Conservation (phyloP, 2,113 vertebrate genomes). For the Microcebus ravelobensis region DNA sequence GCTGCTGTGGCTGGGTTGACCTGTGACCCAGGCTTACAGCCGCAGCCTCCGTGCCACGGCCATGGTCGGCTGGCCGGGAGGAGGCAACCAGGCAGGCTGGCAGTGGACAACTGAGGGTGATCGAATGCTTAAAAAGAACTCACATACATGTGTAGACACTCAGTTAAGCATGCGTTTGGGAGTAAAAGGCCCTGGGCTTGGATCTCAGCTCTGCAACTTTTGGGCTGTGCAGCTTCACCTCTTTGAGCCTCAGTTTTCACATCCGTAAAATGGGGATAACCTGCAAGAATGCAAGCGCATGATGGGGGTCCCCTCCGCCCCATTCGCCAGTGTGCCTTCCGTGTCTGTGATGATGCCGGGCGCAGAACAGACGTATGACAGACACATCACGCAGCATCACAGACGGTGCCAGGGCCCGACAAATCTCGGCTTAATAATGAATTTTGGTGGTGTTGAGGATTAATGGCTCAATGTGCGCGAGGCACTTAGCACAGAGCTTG, state of each 20-base stretch:
- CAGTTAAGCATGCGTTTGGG: fast-evolving
- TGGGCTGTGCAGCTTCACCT: background rate
- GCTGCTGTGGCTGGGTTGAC: background rate
- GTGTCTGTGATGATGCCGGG: fast-evolving
- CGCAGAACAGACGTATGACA: background rate
- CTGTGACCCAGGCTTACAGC: background rate
- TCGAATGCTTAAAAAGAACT: background rate
- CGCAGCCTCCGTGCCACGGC: background rate
- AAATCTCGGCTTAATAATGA: background rate
- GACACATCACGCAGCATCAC: no score
- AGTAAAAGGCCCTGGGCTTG: background rate
- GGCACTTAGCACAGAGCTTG: fast-evolving
- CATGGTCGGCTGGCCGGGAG: background rate
- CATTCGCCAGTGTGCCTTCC: fast-evolving
- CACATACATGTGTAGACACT: fast-evolving
- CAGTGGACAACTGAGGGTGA: background rate
- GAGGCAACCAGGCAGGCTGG: background rate
- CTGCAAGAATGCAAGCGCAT: fast-evolving
- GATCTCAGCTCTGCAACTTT: background rate
- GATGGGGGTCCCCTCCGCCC: background rate
- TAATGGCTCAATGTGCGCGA: fast-evolving
- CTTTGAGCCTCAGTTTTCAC: background rate
- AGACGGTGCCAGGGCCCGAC: background rate
- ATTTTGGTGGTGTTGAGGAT: background rate
- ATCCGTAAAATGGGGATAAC: background rate